A percentile compares a stretch with the other conserved stretches of the same genome.
Conservation (phyloP, 2,888 invertebrate species). For the Baronia brevicornis region DNA sequence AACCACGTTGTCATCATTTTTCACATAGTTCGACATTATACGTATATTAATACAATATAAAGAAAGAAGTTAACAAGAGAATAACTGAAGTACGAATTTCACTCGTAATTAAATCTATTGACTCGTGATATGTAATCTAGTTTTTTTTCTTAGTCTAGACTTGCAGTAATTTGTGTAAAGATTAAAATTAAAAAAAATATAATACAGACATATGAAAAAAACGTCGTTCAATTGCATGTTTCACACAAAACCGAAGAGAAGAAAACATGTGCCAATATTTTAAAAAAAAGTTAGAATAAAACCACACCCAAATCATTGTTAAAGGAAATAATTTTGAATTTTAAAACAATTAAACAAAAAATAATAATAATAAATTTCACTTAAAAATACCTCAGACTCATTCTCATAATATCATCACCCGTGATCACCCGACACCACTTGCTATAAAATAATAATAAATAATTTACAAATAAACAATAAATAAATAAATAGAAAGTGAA, state of each 20-base stretch:
- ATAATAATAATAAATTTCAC: slow-evolving; percentile 16
- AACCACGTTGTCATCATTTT: too few relatives aligned
- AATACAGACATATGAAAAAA: slow-evolving; percentile 20
- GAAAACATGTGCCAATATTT: slow-evolving; percentile 16
- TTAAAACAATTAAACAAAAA: slow-evolving; percentile 24
- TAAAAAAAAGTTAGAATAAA: slow-evolving; percentile 14
- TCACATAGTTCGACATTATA: too few relatives aligned
- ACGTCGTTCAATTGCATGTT: slow-evolving; percentile 12
- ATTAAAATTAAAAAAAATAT: slow-evolving; percentile 24
- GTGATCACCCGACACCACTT: slow-evolving; percentile 77
- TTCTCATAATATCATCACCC: slow-evolving; percentile 85
- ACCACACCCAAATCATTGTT: slow-evolving; percentile 21
- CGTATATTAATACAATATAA: too few relatives aligned
- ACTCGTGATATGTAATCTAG: too few relatives aligned
- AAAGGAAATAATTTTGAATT: slow-evolving; percentile 22
- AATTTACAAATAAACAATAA: slow-evolving; percentile 16
- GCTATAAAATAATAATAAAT: slow-evolving; percentile 48
- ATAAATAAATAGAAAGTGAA: slow-evolving; percentile 15
- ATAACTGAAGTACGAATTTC: too few relatives aligned
- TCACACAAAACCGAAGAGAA: slow-evolving; percentile 11
- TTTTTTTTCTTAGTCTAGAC: too few relatives aligned
- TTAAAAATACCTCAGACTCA: slow-evolving; percentile 81
- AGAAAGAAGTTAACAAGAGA: too few relatives aligned
- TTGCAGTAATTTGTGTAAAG: slow-evolving; percentile 13
- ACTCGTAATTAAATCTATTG: too few relatives aligned